Evolutionary conservation across 1,140 invertebrate species (phyloP), one percentile per base, ranked within the genome.

Genomic region (Hypothenemus hampei): DNA sequence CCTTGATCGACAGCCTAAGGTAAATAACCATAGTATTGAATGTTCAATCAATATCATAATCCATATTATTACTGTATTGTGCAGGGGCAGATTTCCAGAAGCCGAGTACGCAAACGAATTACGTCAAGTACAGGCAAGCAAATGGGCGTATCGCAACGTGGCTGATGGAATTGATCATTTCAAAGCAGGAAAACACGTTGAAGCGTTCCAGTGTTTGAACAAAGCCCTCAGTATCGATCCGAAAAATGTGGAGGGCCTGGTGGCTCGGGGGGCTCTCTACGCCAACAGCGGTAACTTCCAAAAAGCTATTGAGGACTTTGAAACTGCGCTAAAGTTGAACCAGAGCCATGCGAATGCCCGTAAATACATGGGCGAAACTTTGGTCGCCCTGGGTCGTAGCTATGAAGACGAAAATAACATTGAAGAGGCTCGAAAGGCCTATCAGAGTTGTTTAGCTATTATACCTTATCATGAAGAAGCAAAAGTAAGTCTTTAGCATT

Each of bases 201-300:
- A 97, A 77, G 93, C 93, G 31, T 95, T 96, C 74, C 93, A 96
- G 69, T 92, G 90, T 67, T 77, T 97, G 1, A 97, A 96, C 73
- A 93, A 93, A 74, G 93, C 93, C 2, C 74, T 97, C 1, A 87
- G 84, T 67, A 93, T 97, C 63, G 93, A 97, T 77, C 83, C 87
- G 6, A 79, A 85, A 59, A 97, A 96, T 77, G 91, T 96, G 1
- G 94, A 97, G 77, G 94, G 91, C 37, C 75, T 95, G 35, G 93
- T 96, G 0, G 93, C 93, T 8, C 78, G 93, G 69, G 93, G 93
- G 60, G 93, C 93, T 37, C 73, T 97, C 70, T 94, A 91, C 75
- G 93, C 93, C 8, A 96, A 97, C 68, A 91, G 89, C 70, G 91
- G 91, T 36, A 93, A 84, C 66, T 96, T 93, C 73, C 84, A 87